These are phyloP conservation scores for Myotis daubentonii DNA, from an alignment of 2,797 vertebrate species.

Conservation along the genomic window DNA sequence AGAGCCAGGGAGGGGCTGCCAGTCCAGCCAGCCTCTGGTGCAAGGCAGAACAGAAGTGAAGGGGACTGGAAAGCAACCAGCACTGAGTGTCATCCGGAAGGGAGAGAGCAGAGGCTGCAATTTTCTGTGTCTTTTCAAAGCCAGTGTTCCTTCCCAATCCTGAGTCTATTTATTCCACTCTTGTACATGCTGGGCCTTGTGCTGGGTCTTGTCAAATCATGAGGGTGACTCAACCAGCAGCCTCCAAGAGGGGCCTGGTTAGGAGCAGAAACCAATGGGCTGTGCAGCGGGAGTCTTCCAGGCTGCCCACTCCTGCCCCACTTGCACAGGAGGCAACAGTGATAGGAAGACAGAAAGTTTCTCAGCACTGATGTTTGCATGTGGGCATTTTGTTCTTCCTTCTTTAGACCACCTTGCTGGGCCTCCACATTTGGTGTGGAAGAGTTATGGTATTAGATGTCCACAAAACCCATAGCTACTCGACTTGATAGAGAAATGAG, in stretches of 20 bases:
- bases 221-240: neutral
- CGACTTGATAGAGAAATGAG: neutral
- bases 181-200: neutral
- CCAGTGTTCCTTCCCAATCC: neutral
- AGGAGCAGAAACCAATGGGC: neutral
- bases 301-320: accelerated
- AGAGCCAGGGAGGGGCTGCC: neutral
- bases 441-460: neutral
- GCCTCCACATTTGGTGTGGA: neutral
- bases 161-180: neutral
- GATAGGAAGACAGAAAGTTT: neutral
- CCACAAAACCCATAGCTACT: neutral
- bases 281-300: neutral
- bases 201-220: neutral
- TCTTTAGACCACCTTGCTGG: neutral
- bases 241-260: neutral
- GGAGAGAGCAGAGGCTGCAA: neutral
- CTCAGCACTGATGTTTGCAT: accelerated
- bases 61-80: neutral
- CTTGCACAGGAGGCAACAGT: accelerated
- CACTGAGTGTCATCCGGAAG: neutral
- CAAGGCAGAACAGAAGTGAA: neutral
- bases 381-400: neutral
- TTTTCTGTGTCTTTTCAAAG: neutral
- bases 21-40: accelerated